Evolutionary conservation across 2,113 vertebrate species (phyloP).

Genomic region (Sphaerodactylus townsendi): DNA sequence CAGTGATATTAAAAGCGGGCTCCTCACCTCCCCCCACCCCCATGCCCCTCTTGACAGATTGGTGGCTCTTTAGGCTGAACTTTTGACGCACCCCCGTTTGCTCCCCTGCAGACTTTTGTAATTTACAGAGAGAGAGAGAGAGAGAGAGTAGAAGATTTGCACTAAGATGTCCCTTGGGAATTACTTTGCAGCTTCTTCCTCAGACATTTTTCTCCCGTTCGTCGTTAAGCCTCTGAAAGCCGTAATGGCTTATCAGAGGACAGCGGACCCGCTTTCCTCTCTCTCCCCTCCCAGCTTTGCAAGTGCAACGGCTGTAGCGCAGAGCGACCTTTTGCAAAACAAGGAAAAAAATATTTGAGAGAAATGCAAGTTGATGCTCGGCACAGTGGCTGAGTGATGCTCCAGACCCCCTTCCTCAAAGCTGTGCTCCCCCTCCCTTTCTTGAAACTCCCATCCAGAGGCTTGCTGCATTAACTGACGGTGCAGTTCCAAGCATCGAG

Average conservation of each 20-base stretch:
- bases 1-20: not conserved
- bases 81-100: conserved; percentile 23
- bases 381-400: conserved; percentile 8
- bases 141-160: not conserved
- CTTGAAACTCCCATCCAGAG: conserved; percentile 17
- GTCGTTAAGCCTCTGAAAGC: conserved; percentile 7
- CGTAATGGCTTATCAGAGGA: conserved; percentile 28
- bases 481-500: conserved; percentile 1
- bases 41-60: not conserved
- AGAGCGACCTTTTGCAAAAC: conserved; percentile 13
- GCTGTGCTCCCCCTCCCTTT: conserved; percentile 18
- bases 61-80: not conserved
- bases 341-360: not conserved
- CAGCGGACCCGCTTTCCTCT: not conserved
- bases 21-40: not conserved
- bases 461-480: conserved; percentile 41
- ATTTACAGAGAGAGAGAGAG: conserved; percentile 42
- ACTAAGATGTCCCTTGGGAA: conserved; percentile 5
- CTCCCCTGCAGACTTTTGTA: conserved; percentile 22
- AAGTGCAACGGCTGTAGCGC: conserved; percentile 23
- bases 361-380: conserved; percentile 23
- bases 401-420: not conserved
- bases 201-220: conserved; percentile 16
- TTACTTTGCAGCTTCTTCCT: conserved; percentile 32
- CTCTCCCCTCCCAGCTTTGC: not conserved